Base-by-base conservation (phyloP, 1,140 invertebrate genomes). In the Heliconius melpomene region DNA sequence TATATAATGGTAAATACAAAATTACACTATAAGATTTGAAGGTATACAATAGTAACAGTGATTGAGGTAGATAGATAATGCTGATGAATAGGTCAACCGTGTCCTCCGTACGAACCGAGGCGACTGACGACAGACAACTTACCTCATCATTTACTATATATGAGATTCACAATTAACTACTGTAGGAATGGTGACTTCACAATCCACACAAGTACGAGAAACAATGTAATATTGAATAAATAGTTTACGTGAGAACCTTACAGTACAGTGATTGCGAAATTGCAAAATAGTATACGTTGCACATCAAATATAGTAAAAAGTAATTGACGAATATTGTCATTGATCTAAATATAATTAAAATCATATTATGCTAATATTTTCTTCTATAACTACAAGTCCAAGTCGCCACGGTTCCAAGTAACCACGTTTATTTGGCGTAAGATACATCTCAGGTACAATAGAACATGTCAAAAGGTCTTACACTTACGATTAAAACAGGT, bases 1-100 rank as follows among this genome's bases (percentile, higher is more conserved):
- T 80, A 90, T 87, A 90, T 86, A 90, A 88, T 90, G 91, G 91
- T 93, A 94, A 88, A 90, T 93, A 93, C 88, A 93, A 91, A 93
- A 91, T 93, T 94, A 94, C 89, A 85, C 89, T 91, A 93, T 86
- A 89, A 90, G 87, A 89, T 84, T 91, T 89, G 88, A 87, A 83
- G 83, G 83, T 88, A 89, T 85, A 89, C 85, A 79, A 82, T 83
- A 91, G 87, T 89, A 90, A 91, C 86, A 90, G 89, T 85, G 79
- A 90, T 89, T 93, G 91, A 93, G 91, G 92, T 93, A 93, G 88
- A 89, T 91, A 90, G 82, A 76, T 86, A 81, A 57, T 82, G 77
- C 83, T 79, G 80, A 85, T 86, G 81, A 72, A 38, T 87, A 87
- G 84, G 85, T 86, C 84, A 84, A n/a, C n/a, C n/a, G 82, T 83